phyloP scores from a whole-genome alignment of 2,797 vertebrate species.

The Coregonus suidteri region DNA sequence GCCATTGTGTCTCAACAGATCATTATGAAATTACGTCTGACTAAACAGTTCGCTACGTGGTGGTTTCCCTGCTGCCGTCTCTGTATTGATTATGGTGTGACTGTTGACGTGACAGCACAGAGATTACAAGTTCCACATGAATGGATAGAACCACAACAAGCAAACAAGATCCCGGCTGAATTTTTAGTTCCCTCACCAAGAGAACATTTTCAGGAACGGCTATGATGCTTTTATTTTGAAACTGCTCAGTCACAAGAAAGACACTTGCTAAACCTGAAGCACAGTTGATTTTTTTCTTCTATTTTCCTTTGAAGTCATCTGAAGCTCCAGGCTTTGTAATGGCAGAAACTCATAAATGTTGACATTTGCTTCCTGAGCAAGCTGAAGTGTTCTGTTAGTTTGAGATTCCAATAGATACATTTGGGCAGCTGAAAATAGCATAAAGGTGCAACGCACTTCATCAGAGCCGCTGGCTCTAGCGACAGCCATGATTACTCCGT shows the following conservation, averaged over 20 bases:
- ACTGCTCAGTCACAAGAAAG: not conserved
- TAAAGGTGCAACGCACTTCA: not conserved
- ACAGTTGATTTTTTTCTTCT: not conserved
- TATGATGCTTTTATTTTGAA: too few relatives aligned
- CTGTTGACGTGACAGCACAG: constrained; percentile 28
- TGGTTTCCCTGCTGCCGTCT: constrained; percentile 21
- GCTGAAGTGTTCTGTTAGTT: not conserved
- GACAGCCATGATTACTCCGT: not conserved
- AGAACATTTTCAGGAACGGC: constrained; percentile 9
- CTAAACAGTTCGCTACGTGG: constrained; percentile 5
- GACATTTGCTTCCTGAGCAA: not conserved
- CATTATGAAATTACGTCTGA: constrained; percentile 38
- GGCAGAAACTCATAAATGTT: not conserved
- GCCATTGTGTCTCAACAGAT: constrained; percentile 40
- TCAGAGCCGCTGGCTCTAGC: not conserved
- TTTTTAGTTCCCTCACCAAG: constrained; percentile 25
- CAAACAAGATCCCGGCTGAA: constrained; percentile 9
- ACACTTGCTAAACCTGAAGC: not conserved
- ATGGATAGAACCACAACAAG: constrained; percentile 38
- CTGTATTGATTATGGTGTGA: constrained; percentile 36
- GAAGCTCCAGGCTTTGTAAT: constrained; percentile 1
- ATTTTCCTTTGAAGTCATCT: constrained; percentile 9
- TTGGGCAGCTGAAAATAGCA: not conserved
- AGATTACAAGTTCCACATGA: constrained; percentile 47
- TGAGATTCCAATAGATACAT: not conserved